phyloP scores from a whole-genome alignment of 1,140 invertebrate species.

The Monochamus saltuarius region DNA sequence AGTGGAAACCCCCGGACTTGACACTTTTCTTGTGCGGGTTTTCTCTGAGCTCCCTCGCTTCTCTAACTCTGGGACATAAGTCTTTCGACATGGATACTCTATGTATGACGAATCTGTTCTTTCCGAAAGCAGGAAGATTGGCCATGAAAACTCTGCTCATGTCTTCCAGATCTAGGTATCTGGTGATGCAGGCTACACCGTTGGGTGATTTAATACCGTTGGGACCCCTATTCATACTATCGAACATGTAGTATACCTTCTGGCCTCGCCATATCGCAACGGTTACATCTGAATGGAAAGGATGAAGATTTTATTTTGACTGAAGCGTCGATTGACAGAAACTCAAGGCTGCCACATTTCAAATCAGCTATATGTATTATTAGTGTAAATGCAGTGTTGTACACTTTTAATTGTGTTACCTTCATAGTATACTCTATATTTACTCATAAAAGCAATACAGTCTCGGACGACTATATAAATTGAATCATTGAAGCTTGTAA shows the following conservation, averaged over 20 bases:
- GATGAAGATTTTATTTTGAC: background rate
- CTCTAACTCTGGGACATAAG: conserved; percentile 29
- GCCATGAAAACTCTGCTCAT: conserved; percentile 48
- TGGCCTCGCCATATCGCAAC: conserved; percentile 53
- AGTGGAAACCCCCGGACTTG: conserved; percentile 29
- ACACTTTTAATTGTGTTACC: no score
- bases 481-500: no score
- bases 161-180: conserved; percentile 47
- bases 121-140: conserved; percentile 46
- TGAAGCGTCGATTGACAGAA: no score
- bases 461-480: no score
- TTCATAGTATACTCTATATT: no score
- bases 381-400: no score
- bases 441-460: no score
- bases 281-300: conserved; percentile 28
- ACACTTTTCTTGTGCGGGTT: conserved; percentile 27
- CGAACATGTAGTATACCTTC: conserved; percentile 54
- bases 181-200: conserved; percentile 50
- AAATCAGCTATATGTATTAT: no score
- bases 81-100: conserved; percentile 29
- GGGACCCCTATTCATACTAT: conserved; percentile 55
- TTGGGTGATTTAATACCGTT: conserved; percentile 47
- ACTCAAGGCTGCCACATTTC: no score
- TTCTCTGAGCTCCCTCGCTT: conserved; percentile 24
- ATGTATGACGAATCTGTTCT: conserved; percentile 50